Evolutionary conservation across 2,888 invertebrate genomes (phyloP).

Genomic region (Diplazon laetatorius): DNA sequence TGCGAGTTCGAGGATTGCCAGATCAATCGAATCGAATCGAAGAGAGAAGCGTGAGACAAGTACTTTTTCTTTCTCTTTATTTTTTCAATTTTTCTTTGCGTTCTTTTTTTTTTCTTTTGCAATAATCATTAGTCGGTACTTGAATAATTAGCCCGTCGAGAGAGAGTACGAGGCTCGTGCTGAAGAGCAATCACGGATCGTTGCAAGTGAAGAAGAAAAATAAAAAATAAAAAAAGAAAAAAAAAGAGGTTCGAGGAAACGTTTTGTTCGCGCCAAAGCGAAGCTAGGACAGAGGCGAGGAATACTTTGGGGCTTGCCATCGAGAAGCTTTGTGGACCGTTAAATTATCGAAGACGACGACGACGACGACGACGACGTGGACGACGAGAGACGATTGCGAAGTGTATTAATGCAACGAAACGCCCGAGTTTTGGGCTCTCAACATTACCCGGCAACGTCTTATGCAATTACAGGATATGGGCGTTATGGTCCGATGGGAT

Average conservation of each 20-base stretch:
- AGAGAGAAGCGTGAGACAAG: constrained; percentile 1
- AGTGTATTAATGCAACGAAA: constrained; percentile 44
- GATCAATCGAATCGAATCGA: neutral
- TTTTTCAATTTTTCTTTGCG: neutral
- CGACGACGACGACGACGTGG: constrained; percentile 10
- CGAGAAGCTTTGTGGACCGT: constrained; percentile 25
- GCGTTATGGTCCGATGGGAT: too few relatives aligned
- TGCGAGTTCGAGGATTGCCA: neutral
- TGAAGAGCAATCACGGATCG: neutral
- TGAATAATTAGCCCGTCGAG: constrained; percentile 13
- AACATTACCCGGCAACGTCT: constrained; percentile 13
- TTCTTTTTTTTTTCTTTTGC: constrained; percentile 5
- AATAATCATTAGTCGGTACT: constrained; percentile 17
- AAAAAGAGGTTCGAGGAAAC: neutral
- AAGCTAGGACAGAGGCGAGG: constrained; percentile 15
- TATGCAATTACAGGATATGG: constrained; percentile 35
- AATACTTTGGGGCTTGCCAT: constrained; percentile 17
- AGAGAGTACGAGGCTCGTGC: neutral
- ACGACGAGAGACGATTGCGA: constrained; percentile 18
- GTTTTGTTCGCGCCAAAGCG: constrained; percentile 5
- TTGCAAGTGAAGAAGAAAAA: too few relatives aligned
- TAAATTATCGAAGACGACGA: constrained; percentile 22
- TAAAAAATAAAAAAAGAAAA: too few relatives aligned
- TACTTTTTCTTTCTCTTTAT: neutral
- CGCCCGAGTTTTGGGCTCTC: constrained; percentile 13